These are phyloP conservation scores for Scyliorhinus canicula DNA, from an alignment of 2,797 vertebrate species.

Conservation along the genomic window DNA sequence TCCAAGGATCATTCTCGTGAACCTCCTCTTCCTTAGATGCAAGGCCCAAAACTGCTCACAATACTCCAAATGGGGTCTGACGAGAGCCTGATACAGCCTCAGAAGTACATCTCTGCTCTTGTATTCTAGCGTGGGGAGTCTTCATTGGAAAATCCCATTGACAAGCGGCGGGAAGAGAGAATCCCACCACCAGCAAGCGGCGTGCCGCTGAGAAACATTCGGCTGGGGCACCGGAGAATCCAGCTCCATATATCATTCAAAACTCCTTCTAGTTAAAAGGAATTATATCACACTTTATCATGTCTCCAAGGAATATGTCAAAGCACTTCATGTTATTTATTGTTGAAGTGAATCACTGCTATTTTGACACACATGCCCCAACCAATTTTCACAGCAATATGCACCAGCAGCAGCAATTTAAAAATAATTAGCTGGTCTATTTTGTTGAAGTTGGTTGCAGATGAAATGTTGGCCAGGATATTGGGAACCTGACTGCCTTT, in stretches of 20 bases:
- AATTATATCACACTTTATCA: neutral
- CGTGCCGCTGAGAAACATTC: no score
- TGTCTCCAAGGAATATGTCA: neutral
- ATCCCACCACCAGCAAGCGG: no score
- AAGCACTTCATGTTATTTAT: neutral
- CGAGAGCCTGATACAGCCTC: no score
- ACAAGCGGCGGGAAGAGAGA: no score
- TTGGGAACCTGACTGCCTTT: neutral
- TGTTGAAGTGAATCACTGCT: neutral
- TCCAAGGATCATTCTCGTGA: no score
- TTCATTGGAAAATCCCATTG: no score
- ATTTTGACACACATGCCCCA: neutral
- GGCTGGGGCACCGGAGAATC: no score
- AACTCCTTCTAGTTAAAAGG: neutral
- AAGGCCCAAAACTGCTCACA: no score
- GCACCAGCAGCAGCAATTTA: neutral
- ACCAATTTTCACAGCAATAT: neutral
- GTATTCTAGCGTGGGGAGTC: no score
- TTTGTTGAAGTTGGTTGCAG: neutral
- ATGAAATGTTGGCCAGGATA: neutral
- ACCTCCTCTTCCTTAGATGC: no score
- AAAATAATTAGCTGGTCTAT: neutral
- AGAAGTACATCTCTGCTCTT: no score
- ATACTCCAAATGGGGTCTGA: no score
- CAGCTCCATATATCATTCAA: neutral